phyloP scores from a whole-genome alignment of 2,888 invertebrate genomes.

The Serripes groenlandicus region DNA sequence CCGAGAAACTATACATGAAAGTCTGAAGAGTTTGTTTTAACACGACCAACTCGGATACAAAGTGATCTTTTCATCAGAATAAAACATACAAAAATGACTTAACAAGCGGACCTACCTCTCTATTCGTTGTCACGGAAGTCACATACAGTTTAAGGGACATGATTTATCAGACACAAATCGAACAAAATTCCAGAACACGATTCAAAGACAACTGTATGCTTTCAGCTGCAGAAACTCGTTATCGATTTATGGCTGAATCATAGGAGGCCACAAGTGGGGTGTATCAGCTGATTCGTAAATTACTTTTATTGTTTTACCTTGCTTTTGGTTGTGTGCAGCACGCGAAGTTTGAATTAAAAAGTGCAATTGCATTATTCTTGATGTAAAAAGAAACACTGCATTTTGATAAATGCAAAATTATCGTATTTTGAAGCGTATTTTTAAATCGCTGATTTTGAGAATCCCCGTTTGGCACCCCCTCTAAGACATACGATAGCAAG shows the following conservation, averaged over 20 bases:
- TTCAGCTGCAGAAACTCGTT: constrained; percentile 14
- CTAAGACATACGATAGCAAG: constrained; percentile 29
- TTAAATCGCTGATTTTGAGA: constrained; percentile 24
- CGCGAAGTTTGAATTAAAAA: neutral
- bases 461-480: constrained; percentile 22
- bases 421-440: neutral
- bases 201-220: constrained; percentile 11
- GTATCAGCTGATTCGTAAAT: neutral
- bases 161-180: constrained; percentile 9
- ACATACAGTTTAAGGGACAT: constrained; percentile 61
- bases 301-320: neutral
- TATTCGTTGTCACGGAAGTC: constrained; percentile 62
- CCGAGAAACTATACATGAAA: too few relatives aligned
- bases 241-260: constrained; percentile 27
- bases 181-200: constrained; percentile 2
- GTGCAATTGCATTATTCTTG: neutral
- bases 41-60: too few relatives aligned
- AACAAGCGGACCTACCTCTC: constrained; percentile 44
- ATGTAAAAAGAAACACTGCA: neutral
- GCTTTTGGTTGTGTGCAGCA: neutral
- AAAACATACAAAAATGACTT: neutral
- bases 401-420: neutral
- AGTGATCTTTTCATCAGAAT: too few relatives aligned
- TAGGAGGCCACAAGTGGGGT: neutral
- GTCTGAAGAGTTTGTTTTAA: too few relatives aligned